Evolutionary conservation across 2,888 invertebrate genomes (phyloP), one percentile per base, ranked within the genome.

Genomic region (Perithous albicinctus): DNA sequence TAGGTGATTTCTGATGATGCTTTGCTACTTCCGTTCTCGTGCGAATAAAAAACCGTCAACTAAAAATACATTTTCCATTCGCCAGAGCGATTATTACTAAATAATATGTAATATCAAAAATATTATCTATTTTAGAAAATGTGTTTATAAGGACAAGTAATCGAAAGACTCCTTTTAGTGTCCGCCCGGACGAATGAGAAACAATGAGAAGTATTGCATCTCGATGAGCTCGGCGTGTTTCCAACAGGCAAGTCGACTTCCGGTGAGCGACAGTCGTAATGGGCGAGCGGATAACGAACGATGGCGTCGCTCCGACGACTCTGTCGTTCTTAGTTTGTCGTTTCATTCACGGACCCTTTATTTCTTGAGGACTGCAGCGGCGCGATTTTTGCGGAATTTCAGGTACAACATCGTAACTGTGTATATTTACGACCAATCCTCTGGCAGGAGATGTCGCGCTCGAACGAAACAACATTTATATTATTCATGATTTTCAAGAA

Each of bases 291-390:
- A 20, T 15, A 48, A 51, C 54, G 69, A 48, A 70, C 74, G 81
- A 78, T 87, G 85, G 85, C 84, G 86, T 84, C 84, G 85, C 84
- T 80, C 82, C 78, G 70, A 85, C 84, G 82, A 80, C 80, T 59
- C 64, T 77, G 80, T 84, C 75, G 78, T 77, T 78, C 66, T 74
- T 46, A 51, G 78, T 59, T 80, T 85, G 87, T 87, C 85, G 85
- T 87, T 88, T 84, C 86, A 86, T 88, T 85, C 81, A 87, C 85
- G 85, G 82, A 81, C 86, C 85, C 87, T 86, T 87, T 85, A 86
- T 85, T n/a, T 86, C 69, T 83, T 77, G 82, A 76, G 66, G 66
- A 78, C 67, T 59, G 26, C 83, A 56, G 80, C 85, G 85, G 80
- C 85, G 85, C 85, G 86, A 86, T 85, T 88, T 86, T 85, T 82